phyloP scores from a whole-genome alignment of 2,888 invertebrate species.

The Caenorhabditis sp. region DNA sequence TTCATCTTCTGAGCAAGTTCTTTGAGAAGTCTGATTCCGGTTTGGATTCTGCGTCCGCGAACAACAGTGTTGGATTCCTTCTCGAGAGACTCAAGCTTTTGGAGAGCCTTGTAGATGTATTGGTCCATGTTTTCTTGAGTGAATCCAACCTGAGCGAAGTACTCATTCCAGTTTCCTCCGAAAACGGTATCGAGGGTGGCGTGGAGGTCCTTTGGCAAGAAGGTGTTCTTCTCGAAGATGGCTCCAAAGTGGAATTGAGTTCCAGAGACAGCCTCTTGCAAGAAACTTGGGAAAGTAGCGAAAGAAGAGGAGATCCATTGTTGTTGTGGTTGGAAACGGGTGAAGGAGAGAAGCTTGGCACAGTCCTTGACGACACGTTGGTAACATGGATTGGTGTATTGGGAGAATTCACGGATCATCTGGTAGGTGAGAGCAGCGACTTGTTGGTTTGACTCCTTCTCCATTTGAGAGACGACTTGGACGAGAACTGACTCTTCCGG shows the following conservation, averaged over 20 bases:
- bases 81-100: constrained; percentile 53
- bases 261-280: constrained; percentile 67
- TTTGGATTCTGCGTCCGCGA: constrained; percentile 65
- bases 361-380: constrained; percentile 67
- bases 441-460: constrained; percentile 74
- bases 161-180: constrained; percentile 76
- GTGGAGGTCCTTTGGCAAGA: constrained; percentile 72
- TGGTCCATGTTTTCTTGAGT: constrained; percentile 75
- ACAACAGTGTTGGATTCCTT: constrained; percentile 66
- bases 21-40: constrained; percentile 63
- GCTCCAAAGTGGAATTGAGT: constrained; percentile 72
- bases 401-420: constrained; percentile 70
- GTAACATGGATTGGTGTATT: constrained; percentile 75
- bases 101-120: constrained; percentile 61
- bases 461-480: constrained; percentile 74
- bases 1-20: constrained; percentile 74
- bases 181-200: constrained; percentile 74
- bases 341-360: constrained; percentile 60
- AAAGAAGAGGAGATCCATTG: constrained; percentile 53
- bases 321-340: constrained; percentile 68
- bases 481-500: constrained; percentile 76
- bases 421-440: constrained; percentile 76
- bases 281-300: constrained; percentile 72
- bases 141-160: constrained; percentile 71
- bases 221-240: constrained; percentile 74